Base-by-base conservation (phyloP, 2,888 invertebrate genomes). In the Limnephilus marmoratus region DNA sequence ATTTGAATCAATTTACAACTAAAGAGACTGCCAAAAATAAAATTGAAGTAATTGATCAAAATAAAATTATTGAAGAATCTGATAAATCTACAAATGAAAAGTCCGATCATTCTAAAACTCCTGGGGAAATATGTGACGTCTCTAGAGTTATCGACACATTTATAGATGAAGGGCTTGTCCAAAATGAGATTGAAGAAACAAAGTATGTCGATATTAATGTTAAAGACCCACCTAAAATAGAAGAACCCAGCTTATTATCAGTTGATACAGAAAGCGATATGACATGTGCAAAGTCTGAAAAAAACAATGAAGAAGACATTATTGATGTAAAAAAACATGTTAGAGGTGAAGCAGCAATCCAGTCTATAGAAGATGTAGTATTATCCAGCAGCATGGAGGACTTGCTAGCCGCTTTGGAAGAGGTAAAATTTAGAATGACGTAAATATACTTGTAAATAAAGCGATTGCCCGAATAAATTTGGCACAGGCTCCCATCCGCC, bases 391-490 rank as follows among this genome's bases (percentile, higher is more conserved):
- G 88, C 24, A 89, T 80, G 68, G 89, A 91, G 68, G 81, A 88
- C 68, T 49, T 85, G 18, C 80, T 85, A 29, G 82, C 88, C 49
- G 82, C 88, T 34, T 90, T 83, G 24, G 83, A 45, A 53, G 91
- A 91, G 91, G 91, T 91, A 91, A 89, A 81, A 49, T 87, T 88
- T 87, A 81, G 49, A 87, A 34, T 34, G n/a, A 31, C 83, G n/a
- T 86, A 86, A 91, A 85, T 91, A 87, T 68, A 91, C 29, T 68
- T 68, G 88, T 90, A 85, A 88, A 86, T 91, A 87, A 88, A 82
- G 41, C 41, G 88, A 80, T 91, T 90, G 83, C 83, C n/a, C 83
- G 89, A 53, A 85, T 91, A 90, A 90, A 89, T 91, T 91, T 91
- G 91, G 91, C 91, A 91, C 89, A 85, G 49, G 68, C 37, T 29